phyloP scores from a whole-genome alignment of 2,888 invertebrate species.

The Selenia dentaria region DNA sequence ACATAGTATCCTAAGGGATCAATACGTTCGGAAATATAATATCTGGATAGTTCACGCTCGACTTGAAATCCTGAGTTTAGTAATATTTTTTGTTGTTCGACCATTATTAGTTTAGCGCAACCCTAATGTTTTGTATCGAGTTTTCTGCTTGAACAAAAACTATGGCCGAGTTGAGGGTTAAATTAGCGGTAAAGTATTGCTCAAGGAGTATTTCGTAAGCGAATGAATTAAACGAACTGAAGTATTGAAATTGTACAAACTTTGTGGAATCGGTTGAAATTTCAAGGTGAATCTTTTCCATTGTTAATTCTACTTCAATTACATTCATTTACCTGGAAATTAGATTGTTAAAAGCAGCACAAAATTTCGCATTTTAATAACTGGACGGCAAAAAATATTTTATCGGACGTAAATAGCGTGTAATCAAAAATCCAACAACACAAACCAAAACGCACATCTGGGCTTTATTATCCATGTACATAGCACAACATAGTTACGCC shows the following conservation, averaged over 20 bases:
- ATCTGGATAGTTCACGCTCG: conserved; percentile 70
- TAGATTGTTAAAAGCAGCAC: background rate
- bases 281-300: conserved; percentile 14
- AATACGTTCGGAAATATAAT: conserved; percentile 81
- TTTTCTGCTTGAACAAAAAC: conserved; percentile 34
- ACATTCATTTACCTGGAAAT: conserved; percentile 1
- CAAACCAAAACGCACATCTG: conserved; percentile 32
- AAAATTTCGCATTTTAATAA: conserved; percentile 3
- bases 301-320: conserved; percentile 6
- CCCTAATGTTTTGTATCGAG: conserved; percentile 32
- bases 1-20: conserved; percentile 77
- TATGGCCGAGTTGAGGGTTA: conserved; percentile 16
- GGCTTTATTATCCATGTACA: conserved; percentile 34
- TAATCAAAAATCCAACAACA: conserved; percentile 12
- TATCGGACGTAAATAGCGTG: conserved; percentile 7
- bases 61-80: conserved; percentile 57
- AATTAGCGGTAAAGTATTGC: conserved; percentile 7
- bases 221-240: conserved; percentile 9
- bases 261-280: conserved; percentile 20
- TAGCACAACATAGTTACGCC: conserved; percentile 41
- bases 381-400: conserved; percentile 6
- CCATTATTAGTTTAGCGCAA: conserved; percentile 55
- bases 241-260: conserved; percentile 13
- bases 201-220: conserved; percentile 1
- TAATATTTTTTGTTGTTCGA: conserved; percentile 53